phyloP scores from a whole-genome alignment of 2,797 vertebrate genomes.

The Protonibea diacanthus region DNA sequence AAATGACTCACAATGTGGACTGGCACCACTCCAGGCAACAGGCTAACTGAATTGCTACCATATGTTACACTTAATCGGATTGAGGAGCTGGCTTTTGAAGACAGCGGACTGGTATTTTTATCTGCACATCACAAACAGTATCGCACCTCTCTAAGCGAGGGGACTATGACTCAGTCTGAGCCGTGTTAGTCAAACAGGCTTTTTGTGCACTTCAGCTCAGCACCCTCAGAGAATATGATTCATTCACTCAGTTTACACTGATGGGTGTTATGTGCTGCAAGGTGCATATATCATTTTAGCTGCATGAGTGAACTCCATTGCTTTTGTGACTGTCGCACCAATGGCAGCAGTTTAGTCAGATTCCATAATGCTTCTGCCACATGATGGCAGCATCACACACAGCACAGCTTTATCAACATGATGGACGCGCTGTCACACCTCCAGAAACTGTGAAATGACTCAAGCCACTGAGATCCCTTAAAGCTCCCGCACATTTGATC shows the following conservation, averaged over 20 bases:
- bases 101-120: constrained; percentile 59
- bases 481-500: neutral
- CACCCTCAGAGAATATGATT: constrained; percentile 57
- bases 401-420: neutral
- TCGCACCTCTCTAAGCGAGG: constrained; percentile 56
- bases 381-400: constrained; percentile 2
- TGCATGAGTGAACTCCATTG: constrained; percentile 23
- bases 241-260: constrained; percentile 42
- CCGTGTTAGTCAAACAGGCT: constrained; percentile 35
- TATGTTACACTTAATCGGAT: constrained; percentile 58
- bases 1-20: constrained; percentile 50
- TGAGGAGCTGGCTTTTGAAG: constrained; percentile 45
- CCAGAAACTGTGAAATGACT: neutral
- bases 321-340: constrained; percentile 5
- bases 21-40: constrained; percentile 49
- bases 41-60: constrained; percentile 51
- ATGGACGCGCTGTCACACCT: constrained; percentile 6
- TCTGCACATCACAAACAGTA: constrained; percentile 59
- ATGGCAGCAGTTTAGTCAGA: neutral
- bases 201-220: constrained; percentile 33
- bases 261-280: constrained; percentile 14
- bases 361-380: neutral
- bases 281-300: constrained; percentile 35
- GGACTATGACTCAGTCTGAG: constrained; percentile 64
- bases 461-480: neutral